Conservation (phyloP, 2,797 vertebrate genomes). For the Phrynocephalus vlangalii region DNA sequence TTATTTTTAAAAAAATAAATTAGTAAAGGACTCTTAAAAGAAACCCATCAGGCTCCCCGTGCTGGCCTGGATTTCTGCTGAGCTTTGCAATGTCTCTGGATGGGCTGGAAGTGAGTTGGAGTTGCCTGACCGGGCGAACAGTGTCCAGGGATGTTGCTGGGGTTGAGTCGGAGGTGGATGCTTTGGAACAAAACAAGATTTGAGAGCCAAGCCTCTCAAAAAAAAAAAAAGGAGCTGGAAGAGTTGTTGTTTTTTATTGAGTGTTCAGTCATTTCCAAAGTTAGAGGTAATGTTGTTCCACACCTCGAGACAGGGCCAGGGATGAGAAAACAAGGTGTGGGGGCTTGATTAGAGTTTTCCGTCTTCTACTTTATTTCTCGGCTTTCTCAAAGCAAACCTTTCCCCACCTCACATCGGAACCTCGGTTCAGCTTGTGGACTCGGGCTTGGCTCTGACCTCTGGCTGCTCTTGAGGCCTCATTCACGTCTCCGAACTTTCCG, state of each 20-base stretch:
- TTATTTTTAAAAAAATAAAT: not conserved
- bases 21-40: too few species aligned
- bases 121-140: not conserved
- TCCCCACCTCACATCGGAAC: constrained; percentile 39
- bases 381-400: constrained; percentile 44
- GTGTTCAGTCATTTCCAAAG: not conserved
- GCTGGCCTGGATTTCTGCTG: not conserved
- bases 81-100: not conserved
- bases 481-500: constrained; percentile 70
- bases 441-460: constrained; percentile 64
- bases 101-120: rapidly evolving
- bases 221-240: not conserved
- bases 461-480: constrained; percentile 65
- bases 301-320: constrained; percentile 61
- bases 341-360: constrained; percentile 63
- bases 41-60: not conserved
- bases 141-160: not conserved
- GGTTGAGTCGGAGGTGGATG: not conserved
- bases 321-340: constrained; percentile 60
- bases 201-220: not conserved
- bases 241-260: constrained; percentile 43
- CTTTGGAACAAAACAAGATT: constrained; percentile 26
- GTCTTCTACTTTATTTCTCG: constrained; percentile 50
- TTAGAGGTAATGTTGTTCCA: constrained; percentile 41
- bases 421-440: constrained; percentile 60